These are phyloP conservation scores for Macaria notata DNA, from an alignment of 2,888 invertebrate genomes.

Conservation along the genomic window DNA sequence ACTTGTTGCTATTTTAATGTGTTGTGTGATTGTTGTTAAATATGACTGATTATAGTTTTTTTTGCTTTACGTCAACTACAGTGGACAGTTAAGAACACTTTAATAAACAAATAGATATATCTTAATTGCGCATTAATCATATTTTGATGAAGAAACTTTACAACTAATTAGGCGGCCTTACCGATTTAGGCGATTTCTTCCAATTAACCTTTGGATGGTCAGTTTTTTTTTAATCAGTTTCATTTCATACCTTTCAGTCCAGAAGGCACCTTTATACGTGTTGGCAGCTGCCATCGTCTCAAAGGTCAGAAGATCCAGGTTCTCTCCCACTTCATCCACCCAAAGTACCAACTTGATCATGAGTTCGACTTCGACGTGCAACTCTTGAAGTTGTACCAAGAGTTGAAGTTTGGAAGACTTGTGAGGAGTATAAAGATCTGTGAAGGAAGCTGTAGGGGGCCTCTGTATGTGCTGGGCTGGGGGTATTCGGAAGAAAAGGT, in stretches of 20 bases:
- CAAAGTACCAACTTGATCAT: slow-evolving; percentile 46
- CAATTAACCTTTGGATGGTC: too few relatives aligned
- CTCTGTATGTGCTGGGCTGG: slow-evolving; percentile 59
- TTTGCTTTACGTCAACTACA: too few relatives aligned
- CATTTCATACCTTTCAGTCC: slow-evolving; percentile 30
- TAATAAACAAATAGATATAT: too few relatives aligned
- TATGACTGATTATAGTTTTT: too few relatives aligned
- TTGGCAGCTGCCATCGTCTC: slow-evolving; percentile 49
- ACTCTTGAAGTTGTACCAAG: slow-evolving; percentile 42
- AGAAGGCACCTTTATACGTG: slow-evolving; percentile 47
- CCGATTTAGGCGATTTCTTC: too few relatives aligned
- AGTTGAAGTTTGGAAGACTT: slow-evolving; percentile 39
- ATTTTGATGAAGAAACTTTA: too few relatives aligned
- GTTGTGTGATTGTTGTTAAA: too few relatives aligned
- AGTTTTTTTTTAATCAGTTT: too few relatives aligned
- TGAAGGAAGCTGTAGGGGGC: slow-evolving; percentile 35
- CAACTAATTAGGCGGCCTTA: too few relatives aligned
- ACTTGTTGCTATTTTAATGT: too few relatives aligned
- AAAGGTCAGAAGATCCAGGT: slow-evolving; percentile 44
- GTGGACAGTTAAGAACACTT: too few relatives aligned
- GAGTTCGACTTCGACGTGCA: slow-evolving; percentile 63
- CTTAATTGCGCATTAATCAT: too few relatives aligned
- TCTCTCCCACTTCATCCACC: slow-evolving; percentile 49
- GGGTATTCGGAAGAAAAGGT: slow-evolving; percentile 60
- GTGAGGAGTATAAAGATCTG: slow-evolving; percentile 45